Evolutionary conservation across 2,797 vertebrate species (phyloP).

Genomic region (Sebastes nivosus): DNA sequence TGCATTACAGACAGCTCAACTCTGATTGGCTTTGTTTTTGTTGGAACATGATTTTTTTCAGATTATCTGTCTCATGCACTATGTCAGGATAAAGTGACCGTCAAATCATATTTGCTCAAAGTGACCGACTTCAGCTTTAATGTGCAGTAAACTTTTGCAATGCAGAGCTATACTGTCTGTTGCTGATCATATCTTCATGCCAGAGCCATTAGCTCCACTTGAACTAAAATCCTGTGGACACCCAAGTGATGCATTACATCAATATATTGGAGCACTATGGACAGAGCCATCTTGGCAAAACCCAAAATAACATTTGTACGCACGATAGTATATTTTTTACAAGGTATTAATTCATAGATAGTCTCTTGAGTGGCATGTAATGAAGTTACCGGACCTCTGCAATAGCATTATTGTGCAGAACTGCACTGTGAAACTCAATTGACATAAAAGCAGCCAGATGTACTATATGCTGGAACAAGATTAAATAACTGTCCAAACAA

Average conservation of each 20-base stretch:
- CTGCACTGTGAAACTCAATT: slow-evolving; percentile 58
- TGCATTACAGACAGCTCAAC: too few species aligned
- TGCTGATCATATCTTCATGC: background rate
- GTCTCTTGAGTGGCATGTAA: slow-evolving; percentile 54
- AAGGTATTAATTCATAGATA: slow-evolving; percentile 36
- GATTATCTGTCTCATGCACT: background rate
- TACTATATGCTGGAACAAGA: slow-evolving; percentile 28
- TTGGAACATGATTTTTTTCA: too few species aligned
- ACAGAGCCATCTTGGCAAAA: slow-evolving; percentile 6
- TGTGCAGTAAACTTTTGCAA: background rate
- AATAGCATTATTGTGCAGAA: slow-evolving; percentile 49
- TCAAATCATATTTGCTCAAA: background rate
- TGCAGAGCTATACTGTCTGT: background rate
- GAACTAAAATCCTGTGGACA: slow-evolving; percentile 11
- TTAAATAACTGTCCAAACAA: slow-evolving; percentile 56
- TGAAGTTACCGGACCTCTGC: slow-evolving; percentile 47
- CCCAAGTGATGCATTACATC: background rate
- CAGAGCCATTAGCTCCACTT: background rate
- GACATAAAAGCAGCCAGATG: slow-evolving; percentile 55
- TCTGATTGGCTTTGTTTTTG: too few species aligned
- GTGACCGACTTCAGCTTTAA: background rate
- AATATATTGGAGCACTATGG: background rate
- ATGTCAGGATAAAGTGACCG: background rate
- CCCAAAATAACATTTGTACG: slow-evolving; percentile 44
- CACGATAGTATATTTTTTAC: slow-evolving; percentile 11